Conservation (phyloP, 1,140 invertebrate genomes). For the Heliothis subflexa region DNA sequence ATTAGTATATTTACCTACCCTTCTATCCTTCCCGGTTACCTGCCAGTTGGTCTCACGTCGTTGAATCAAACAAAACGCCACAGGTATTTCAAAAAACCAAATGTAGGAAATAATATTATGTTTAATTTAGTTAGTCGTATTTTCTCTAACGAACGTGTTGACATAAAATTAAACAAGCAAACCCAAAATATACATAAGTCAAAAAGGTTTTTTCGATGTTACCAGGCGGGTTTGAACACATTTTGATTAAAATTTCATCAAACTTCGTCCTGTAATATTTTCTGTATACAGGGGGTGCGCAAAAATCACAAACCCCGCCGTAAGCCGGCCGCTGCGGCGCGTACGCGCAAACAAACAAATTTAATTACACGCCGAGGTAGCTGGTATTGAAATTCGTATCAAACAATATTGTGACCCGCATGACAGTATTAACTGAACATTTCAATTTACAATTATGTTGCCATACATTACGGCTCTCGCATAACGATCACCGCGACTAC, state of each 20-base stretch:
- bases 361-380: constrained; percentile 60
- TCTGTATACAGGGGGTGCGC: constrained; percentile 50
- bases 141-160: constrained; percentile 40
- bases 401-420: constrained; percentile 50
- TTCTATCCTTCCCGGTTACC: not conserved
- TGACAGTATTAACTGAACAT: constrained; percentile 30
- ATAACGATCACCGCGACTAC: not conserved
- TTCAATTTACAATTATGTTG: constrained; percentile 33
- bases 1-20: constrained; percentile 24
- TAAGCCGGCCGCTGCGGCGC: constrained; percentile 45
- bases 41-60: not conserved
- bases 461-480: not conserved
- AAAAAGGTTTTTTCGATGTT: constrained; percentile 46
- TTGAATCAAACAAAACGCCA: constrained; percentile 10
- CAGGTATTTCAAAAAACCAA: constrained; percentile 10
- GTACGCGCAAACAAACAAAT: constrained; percentile 65
- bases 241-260: constrained; percentile 62
- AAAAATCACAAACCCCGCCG: constrained; percentile 52
- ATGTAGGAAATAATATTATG: constrained; percentile 23
- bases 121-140: constrained; percentile 42
- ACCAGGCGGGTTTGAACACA: constrained; percentile 42
- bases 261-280: constrained; percentile 55
- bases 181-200: constrained; percentile 45
- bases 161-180: constrained; percentile 37
- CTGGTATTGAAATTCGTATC: constrained; percentile 54